phyloP scores from a whole-genome alignment of 2,113 vertebrate genomes.

The Cariama cristata region DNA sequence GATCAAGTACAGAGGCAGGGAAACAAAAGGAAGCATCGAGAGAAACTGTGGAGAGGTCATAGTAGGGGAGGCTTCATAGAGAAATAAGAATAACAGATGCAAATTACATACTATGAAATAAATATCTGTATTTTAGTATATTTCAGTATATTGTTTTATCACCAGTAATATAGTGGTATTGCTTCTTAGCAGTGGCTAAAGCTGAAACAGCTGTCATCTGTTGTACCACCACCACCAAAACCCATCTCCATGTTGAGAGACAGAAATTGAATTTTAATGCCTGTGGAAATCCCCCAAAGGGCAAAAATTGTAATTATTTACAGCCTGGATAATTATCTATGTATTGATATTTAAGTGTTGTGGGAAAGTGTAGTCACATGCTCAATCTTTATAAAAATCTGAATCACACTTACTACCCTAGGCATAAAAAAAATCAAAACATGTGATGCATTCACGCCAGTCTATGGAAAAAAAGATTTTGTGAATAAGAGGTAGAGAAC shows the following conservation, averaged over 20 bases:
- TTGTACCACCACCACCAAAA: not conserved
- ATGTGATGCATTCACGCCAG: not conserved
- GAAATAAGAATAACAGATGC: not conserved
- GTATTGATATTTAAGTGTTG: constrained; percentile 9
- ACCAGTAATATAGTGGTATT: not conserved
- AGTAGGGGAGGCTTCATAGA: not conserved
- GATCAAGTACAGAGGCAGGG: not conserved
- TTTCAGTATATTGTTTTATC: not conserved
- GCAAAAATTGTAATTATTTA: not conserved
- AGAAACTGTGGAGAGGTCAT: not conserved
- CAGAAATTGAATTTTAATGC: not conserved
- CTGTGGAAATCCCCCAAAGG: not conserved
- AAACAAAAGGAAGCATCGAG: not conserved
- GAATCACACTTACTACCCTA: not conserved
- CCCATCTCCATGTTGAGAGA: accelerated
- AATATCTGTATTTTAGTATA: not conserved
- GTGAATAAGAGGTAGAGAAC: not conserved
- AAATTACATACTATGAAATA: not conserved
- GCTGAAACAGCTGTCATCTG: accelerated
- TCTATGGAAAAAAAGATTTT: not conserved
- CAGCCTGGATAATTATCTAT: not conserved
- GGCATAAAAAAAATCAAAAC: not conserved
- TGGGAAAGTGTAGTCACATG: not conserved
- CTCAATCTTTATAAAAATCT: not conserved
- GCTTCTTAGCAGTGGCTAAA: not conserved